Conservation (phyloP, 2,888 invertebrate species). For the Alviniconcha strummeri region DNA sequence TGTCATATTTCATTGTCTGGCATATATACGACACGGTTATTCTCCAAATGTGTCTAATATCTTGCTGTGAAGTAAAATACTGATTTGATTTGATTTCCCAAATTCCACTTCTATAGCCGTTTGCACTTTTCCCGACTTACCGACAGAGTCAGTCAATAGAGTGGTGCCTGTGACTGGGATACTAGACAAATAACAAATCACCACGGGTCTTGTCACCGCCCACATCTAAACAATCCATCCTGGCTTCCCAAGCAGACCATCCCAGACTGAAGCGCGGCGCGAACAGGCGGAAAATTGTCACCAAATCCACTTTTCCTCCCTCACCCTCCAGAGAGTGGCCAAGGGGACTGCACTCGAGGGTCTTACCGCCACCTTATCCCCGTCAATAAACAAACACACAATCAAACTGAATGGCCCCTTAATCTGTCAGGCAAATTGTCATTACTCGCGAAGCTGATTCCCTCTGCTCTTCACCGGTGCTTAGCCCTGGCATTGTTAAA, state of each 20-base stretch:
- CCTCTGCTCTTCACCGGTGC: not conserved
- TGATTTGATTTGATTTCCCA: too few species aligned
- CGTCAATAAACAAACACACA: slow-evolving; percentile 24
- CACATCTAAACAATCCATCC: not conserved
- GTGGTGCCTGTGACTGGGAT: too few species aligned
- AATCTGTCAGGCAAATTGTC: slow-evolving; percentile 20
- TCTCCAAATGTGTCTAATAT: too few species aligned
- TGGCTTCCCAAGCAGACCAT: not conserved
- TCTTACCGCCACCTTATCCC: slow-evolving; percentile 15
- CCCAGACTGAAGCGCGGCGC: not conserved
- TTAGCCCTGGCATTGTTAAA: slow-evolving; percentile 6
- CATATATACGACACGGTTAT: too few species aligned
- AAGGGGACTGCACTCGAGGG: slow-evolving; percentile 16
- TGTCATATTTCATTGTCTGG: too few species aligned
- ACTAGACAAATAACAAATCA: too few species aligned
- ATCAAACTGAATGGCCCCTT: slow-evolving; percentile 10
- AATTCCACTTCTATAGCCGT: too few species aligned
- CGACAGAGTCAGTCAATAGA: too few species aligned
- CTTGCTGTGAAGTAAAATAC: too few species aligned
- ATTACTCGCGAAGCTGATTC: slow-evolving; percentile 7
- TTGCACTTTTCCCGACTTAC: too few species aligned
- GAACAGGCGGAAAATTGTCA: slow-evolving; percentile 18
- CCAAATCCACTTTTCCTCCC: slow-evolving; percentile 23
- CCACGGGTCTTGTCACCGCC: not conserved
- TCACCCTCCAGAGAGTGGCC: not conserved